These are phyloP conservation scores for Chelon labrosus DNA, from an alignment of 2,797 vertebrate species.

Conservation along the genomic window DNA sequence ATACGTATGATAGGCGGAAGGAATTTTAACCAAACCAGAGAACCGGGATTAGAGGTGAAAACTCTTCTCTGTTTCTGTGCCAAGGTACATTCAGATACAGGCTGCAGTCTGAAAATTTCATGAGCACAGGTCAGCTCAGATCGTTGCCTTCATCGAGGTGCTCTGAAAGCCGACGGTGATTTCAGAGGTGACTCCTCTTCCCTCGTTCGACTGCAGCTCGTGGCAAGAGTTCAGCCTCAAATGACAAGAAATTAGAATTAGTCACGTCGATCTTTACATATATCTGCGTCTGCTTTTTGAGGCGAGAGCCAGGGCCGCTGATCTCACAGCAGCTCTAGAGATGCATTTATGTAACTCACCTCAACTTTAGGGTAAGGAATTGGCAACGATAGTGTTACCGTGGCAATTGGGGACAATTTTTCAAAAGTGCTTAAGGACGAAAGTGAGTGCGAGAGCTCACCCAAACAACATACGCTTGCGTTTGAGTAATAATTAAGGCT, in stretches of 20 bases:
- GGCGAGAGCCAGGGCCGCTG: no score
- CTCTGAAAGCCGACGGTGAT: constrained; percentile 32
- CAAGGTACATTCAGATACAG: not conserved
- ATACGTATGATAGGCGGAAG: no score
- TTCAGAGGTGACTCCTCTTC: constrained; percentile 9
- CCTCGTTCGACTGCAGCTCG: not conserved
- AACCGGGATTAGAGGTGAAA: constrained; percentile 19
- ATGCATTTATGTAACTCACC: no score
- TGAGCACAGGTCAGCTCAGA: constrained; percentile 27
- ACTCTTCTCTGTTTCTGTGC: not conserved
- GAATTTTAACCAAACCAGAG: not conserved
- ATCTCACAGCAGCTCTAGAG: no score
- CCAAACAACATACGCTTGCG: no score
- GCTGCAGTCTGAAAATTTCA: constrained; percentile 12
- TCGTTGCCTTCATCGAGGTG: constrained; percentile 16
- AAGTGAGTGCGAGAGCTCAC: no score
- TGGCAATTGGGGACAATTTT: no score
- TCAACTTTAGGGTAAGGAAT: no score
- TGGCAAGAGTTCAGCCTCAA: constrained; percentile 18
- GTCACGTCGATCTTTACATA: not conserved
- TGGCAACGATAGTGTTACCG: no score
- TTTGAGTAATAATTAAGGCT: no score
- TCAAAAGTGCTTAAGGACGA: no score
- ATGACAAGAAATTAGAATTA: constrained; percentile 17
- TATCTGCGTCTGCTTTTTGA: not conserved